Conservation (phyloP, 2,888 invertebrate species). For the Rotaria sp. region DNA sequence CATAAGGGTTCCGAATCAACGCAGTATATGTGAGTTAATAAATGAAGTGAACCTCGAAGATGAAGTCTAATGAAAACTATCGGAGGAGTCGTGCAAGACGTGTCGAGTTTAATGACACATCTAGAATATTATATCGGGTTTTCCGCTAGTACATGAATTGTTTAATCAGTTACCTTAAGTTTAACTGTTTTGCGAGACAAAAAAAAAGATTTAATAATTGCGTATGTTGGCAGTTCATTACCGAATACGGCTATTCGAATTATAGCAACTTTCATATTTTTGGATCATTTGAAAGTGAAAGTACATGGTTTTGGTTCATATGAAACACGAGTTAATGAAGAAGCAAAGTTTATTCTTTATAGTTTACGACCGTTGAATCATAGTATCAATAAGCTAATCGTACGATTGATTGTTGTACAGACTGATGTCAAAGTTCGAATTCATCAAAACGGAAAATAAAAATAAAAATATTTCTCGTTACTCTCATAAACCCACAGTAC, state of each 20-base stretch:
- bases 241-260: slow-evolving; percentile 67
- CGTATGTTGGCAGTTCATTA: slow-evolving; percentile 58
- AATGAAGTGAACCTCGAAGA: no score
- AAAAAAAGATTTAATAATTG: slow-evolving; percentile 42
- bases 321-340: slow-evolving; percentile 80
- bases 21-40: no score
- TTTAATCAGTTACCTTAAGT: no score
- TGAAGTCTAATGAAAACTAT: no score
- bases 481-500: slow-evolving; percentile 74
- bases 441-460: slow-evolving; percentile 61
- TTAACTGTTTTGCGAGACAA: slow-evolving; percentile 42
- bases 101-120: no score
- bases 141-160: no score
- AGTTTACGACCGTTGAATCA: slow-evolving; percentile 64
- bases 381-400: slow-evolving; percentile 59
- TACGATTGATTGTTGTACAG: slow-evolving; percentile 69
- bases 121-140: no score
- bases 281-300: slow-evolving; percentile 52
- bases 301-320: slow-evolving; percentile 82
- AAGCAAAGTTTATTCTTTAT: slow-evolving; percentile 86
- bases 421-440: slow-evolving; percentile 73
- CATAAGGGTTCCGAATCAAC: no score
- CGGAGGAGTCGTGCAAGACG: no score
- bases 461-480: slow-evolving; percentile 83
- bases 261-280: slow-evolving; percentile 41